A percentile compares a stretch with the other conserved stretches of the same genome.
These are phyloP conservation scores for Leptopilina clavipes DNA, from an alignment of 1,140 invertebrate genomes.

Conservation along the genomic window DNA sequence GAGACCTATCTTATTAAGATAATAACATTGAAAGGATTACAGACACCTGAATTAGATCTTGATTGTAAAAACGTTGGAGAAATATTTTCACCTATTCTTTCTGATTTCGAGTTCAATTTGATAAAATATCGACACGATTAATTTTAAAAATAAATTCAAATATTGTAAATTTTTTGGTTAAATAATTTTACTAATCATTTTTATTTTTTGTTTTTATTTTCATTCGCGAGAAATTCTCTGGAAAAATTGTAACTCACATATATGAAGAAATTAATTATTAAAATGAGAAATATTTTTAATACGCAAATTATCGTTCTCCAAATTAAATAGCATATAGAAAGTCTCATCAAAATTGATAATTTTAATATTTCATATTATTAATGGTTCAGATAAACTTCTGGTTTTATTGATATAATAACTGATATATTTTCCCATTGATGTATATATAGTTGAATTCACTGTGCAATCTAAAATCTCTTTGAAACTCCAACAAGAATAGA, in stretches of 20 bases:
- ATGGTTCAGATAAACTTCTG: conserved; percentile 12
- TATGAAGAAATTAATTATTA: not conserved
- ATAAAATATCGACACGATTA: too few relatives aligned
- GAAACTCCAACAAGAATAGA: not conserved
- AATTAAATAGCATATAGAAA: not conserved
- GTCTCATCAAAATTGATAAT: conserved; percentile 34
- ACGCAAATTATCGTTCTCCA: not conserved
- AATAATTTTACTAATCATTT: too few relatives aligned
- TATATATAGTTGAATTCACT: conserved; percentile 38
- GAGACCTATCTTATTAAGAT: conserved; percentile 66
- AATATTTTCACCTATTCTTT: conserved; percentile 23
- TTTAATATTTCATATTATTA: conserved; percentile 44
- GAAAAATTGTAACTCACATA: too few relatives aligned
- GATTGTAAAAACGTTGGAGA: conserved; percentile 33
- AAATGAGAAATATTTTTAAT: not conserved
- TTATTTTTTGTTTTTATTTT: too few relatives aligned
- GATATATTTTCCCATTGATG: conserved; percentile 26
- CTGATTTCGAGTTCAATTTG: too few relatives aligned
- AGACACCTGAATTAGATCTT: conserved; percentile 13
- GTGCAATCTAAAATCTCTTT: conserved; percentile 20
- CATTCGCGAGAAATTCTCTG: too few relatives aligned
- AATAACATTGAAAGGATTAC: conserved; percentile 62
- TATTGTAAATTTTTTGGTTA: not conserved
- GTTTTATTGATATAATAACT: conserved; percentile 29
- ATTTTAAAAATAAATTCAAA: too few relatives aligned